Percentiles rank a stretch among this genome's conserved stretches.
Conservation (phyloP, 2,888 invertebrate species). For the Strigamia crassipes region DNA sequence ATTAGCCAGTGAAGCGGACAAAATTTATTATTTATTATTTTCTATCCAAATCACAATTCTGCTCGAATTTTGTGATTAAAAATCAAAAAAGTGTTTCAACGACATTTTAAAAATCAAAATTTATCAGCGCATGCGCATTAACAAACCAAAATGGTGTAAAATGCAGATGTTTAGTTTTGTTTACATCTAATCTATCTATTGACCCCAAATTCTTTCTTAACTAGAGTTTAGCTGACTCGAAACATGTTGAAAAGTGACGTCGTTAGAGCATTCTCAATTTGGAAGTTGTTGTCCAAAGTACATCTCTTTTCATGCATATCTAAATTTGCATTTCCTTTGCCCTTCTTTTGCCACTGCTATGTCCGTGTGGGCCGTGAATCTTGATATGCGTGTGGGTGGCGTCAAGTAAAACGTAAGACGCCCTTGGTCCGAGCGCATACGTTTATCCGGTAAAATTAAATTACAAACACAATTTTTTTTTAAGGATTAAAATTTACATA, state of each 20-base stretch:
- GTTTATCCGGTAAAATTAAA: not conserved
- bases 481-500: not conserved
- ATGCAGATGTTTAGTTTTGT: not conserved
- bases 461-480: not conserved
- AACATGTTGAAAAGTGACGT: not conserved
- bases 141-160: not conserved
- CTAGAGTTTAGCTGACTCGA: not conserved
- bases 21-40: too few species aligned
- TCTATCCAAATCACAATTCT: too few species aligned
- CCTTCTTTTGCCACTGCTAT: not conserved
- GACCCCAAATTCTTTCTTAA: not conserved
- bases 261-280: not conserved
- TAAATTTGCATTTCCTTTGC: slow-evolving; percentile 30
- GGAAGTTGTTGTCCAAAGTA: not conserved
- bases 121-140: not conserved
- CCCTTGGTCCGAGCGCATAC: not conserved
- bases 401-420: not conserved
- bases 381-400: not conserved
- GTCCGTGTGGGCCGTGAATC: not conserved
- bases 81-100: too few species aligned
- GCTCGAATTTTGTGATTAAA: too few species aligned
- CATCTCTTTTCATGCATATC: not conserved
- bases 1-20: too few species aligned
- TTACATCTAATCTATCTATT: not conserved
- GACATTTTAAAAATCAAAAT: too few species aligned